Conservation (phyloP, 2,113 vertebrate genomes). For the Aplodontia rufa region DNA sequence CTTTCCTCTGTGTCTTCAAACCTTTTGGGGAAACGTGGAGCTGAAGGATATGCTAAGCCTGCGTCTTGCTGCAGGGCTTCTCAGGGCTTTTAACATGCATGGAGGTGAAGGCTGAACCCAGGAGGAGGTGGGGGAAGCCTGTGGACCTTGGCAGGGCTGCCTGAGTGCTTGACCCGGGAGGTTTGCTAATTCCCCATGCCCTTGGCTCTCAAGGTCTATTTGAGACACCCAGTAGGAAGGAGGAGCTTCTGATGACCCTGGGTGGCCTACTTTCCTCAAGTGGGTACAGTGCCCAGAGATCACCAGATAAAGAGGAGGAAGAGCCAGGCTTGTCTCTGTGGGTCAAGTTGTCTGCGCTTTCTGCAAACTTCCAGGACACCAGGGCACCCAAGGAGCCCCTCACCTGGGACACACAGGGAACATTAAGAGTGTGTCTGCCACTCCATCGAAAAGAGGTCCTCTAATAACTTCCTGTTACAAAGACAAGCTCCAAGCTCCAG, state of each 20-base stretch:
- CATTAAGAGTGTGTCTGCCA: not conserved
- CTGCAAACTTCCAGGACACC: not conserved
- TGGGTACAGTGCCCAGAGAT: not conserved
- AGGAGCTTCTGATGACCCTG: not conserved
- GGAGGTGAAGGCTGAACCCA: not conserved
- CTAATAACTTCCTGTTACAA: not conserved
- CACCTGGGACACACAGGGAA: not conserved
- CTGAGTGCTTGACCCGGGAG: not conserved
- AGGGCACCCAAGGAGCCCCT: not conserved
- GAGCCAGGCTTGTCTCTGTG: not conserved
- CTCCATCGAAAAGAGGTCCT: not conserved
- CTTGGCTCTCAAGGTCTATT: not conserved
- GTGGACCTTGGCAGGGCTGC: not conserved
- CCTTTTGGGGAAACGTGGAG: not conserved
- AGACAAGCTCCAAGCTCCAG: not conserved
- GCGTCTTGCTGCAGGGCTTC: not conserved
- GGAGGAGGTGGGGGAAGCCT: not conserved
- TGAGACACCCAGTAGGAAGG: not conserved
- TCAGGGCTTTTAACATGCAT: not conserved
- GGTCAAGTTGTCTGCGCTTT: not conserved
- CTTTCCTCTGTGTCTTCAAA: not conserved
- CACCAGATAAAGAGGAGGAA: not conserved
- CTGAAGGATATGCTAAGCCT: not conserved
- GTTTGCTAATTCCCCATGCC: not conserved
- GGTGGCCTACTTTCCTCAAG: conserved; percentile 9